Base-by-base conservation (phyloP, 2,113 vertebrate genomes). In the Uria aalge region DNA sequence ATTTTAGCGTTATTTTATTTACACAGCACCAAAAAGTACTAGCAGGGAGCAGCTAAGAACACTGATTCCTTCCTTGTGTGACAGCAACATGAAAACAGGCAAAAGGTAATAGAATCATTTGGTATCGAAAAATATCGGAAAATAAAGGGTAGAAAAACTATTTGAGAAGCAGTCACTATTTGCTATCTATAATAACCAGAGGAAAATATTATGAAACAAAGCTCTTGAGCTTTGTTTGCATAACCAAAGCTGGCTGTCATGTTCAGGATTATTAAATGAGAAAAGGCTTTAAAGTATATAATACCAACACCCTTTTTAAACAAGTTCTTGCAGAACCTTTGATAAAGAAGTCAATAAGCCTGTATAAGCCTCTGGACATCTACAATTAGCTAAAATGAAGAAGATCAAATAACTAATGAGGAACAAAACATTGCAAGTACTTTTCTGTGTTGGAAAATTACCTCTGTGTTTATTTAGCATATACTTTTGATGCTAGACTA, bases 321-420 rank as follows among this genome's bases (percentile, higher is more conserved):
- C 79, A 96, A 91, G 88, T 96, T 88, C 76, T 85, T 96, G 79
- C 91, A 95, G 80, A 95, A 85, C 64, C 56, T 94, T 67, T 92
- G 85, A 92, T 88, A 92, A 85, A 91, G 36, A 87, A 93, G 78
- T 88, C 92, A 80, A 30, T 84, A 71, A 88, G 11, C 38, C 23
- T 79, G 36, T 59, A 41, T 27, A 92, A 88, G 88, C 88, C 83
- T 84, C 64, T 93, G 52, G 43, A 95, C 17, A 91, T 88, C 56
- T 87, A 56, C 57, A 87, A 21, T 85, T 91, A 96, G 34, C 43
- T 82, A 68, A 94, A 88, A 12, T 79, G 55, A 87, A 79, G 38
- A 74, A 77, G 47, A 82, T 93, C 2, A 90, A 92, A 81, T 71
- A 78, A 48, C 11, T 95, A 67, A 92, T n/a, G 34, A 68, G 48